Conservation (phyloP, 2,797 vertebrate species). For the Hippopotamyrus pictus region DNA sequence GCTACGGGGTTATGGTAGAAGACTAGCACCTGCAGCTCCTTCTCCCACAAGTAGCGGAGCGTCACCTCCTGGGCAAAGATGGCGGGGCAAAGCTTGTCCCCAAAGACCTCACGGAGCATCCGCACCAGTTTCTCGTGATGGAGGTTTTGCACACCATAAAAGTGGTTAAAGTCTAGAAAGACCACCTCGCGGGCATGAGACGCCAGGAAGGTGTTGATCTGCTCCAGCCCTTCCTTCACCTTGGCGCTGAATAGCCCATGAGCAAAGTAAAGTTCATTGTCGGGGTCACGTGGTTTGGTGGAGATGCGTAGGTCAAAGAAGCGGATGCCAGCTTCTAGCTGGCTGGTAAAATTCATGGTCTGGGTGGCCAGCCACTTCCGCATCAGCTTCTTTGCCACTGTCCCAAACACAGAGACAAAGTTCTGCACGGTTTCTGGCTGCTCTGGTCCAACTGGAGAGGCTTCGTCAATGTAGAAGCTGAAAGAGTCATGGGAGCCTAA, state of each 20-base stretch:
- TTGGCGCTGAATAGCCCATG: constrained; percentile 97
- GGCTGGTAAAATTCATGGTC: constrained; percentile 92
- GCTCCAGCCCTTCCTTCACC: constrained; percentile 89
- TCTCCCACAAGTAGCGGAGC: constrained; percentile 94
- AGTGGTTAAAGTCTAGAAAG: constrained; percentile 98
- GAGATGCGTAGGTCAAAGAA: constrained; percentile 98
- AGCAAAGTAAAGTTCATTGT: constrained; percentile 94
- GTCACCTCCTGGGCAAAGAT: constrained; percentile 93
- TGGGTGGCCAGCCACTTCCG: constrained; percentile 96
- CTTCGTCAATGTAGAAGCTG: constrained; percentile 96
- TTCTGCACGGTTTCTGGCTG: constrained; percentile 97
- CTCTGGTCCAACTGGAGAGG: constrained; percentile 91
- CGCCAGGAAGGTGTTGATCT: constrained; percentile 83
- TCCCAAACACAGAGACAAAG: constrained; percentile 95
- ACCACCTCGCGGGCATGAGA: constrained; percentile 83
- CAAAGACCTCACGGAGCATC: constrained; percentile 87
- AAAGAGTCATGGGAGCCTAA: constrained; percentile 97
- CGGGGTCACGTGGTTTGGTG: constrained; percentile 92
- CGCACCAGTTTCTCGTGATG: constrained; percentile 95
- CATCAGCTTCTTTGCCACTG: constrained; percentile 96
- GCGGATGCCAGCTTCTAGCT: constrained; percentile 87
- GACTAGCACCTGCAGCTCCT: constrained; percentile 89
- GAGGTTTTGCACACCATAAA: constrained; percentile 93
- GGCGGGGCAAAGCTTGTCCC: constrained; percentile 89
- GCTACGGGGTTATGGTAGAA: constrained; percentile 97